Evolutionary conservation across 2,888 invertebrate species (phyloP).

Genomic region (Aethes cnicana): DNA sequence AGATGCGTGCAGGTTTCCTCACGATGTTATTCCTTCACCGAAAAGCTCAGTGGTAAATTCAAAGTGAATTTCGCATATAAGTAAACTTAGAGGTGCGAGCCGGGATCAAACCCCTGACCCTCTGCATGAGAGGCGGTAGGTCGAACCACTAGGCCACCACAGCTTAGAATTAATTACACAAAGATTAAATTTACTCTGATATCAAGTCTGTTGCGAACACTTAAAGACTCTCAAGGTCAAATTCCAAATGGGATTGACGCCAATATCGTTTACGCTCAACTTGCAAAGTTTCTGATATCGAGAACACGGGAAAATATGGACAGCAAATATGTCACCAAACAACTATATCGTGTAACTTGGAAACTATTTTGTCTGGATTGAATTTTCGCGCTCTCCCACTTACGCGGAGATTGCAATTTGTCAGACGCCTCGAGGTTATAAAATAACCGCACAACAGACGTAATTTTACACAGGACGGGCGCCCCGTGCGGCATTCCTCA

Average conservation of each 20-base stretch:
- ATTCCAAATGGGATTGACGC: too few relatives aligned
- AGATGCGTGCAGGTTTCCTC: too few relatives aligned
- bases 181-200: too few relatives aligned
- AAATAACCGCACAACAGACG: constrained; percentile 40
- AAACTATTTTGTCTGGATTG: constrained; percentile 52
- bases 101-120: too few relatives aligned
- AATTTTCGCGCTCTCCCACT: constrained; percentile 48
- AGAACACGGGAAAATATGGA: constrained; percentile 14
- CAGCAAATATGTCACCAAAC: constrained; percentile 22
- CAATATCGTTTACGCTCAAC: constrained; percentile 12
- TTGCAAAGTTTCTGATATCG: constrained; percentile 24
- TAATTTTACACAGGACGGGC: constrained; percentile 40
- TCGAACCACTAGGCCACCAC: too few relatives aligned
- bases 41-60: too few relatives aligned
- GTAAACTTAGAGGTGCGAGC: too few relatives aligned
- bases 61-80: too few relatives aligned
- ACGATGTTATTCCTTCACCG: too few relatives aligned
- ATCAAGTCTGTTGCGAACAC: too few relatives aligned
- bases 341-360: constrained; percentile 30
- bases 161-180: constrained; percentile 3
- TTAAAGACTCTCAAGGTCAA: too few relatives aligned
- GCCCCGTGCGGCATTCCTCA: constrained; percentile 26
- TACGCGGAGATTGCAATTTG: constrained; percentile 50
- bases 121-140: too few relatives aligned
- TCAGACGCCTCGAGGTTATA: constrained; percentile 44